Conservation (phyloP, 2,888 invertebrate species). For the Drosophila mimetica region DNA sequence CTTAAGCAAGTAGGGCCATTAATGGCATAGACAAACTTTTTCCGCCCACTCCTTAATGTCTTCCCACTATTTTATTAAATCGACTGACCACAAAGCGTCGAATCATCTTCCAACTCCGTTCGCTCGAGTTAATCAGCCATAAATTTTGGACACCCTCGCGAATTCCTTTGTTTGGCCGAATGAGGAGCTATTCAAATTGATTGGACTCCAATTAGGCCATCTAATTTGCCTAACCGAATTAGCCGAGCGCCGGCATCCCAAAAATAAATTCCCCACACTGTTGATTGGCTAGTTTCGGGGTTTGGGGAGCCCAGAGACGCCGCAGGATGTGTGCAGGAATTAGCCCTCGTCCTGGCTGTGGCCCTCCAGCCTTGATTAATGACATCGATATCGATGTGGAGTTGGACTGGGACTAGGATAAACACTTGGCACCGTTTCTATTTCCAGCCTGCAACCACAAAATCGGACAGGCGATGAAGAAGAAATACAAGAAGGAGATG, state of each 20-base stretch:
- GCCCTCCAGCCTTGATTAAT: constrained; percentile 69
- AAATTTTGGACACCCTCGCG: constrained; percentile 27
- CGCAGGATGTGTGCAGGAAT: constrained; percentile 61
- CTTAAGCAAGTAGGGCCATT: not conserved
- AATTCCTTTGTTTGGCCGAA: constrained; percentile 42
- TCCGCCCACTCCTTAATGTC: not conserved
- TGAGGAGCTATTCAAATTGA: constrained; percentile 66
- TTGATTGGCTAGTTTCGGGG: constrained; percentile 9
- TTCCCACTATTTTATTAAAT: constrained; percentile 10
- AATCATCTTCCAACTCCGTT: constrained; percentile 3
- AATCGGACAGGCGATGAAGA: constrained; percentile 94
- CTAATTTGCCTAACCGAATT: constrained; percentile 71
- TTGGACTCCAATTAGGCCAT: constrained; percentile 76
- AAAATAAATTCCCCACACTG: constrained; percentile 55
- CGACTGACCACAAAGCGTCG: constrained; percentile 2
- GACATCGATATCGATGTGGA: constrained; percentile 37
- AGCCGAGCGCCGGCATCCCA: constrained; percentile 39
- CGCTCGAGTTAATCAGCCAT: constrained; percentile 40
- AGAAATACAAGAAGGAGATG: constrained; percentile 96
- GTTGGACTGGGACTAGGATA: constrained; percentile 13
- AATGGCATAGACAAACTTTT: not conserved
- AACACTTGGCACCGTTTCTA: constrained; percentile 42
- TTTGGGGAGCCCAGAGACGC: constrained; percentile 14
- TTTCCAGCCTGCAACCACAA: constrained; percentile 89
- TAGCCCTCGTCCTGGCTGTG: constrained; percentile 41